These are phyloP conservation scores for Drosophila lutescens DNA, from an alignment of 2,888 invertebrate genomes.

Conservation along the genomic window DNA sequence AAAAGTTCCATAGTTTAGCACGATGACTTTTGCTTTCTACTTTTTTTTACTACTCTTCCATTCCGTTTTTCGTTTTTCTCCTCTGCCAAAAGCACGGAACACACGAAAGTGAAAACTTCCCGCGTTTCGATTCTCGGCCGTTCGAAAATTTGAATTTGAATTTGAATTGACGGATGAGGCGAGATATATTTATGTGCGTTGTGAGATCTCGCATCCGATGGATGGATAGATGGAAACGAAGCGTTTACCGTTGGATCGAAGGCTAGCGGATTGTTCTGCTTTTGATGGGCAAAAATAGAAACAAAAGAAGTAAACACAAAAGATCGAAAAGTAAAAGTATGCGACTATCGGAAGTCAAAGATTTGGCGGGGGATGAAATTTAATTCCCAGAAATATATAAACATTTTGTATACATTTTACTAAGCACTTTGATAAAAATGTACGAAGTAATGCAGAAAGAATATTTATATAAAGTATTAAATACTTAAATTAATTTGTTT, in stretches of 20 bases:
- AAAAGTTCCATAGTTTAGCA: slow-evolving; percentile 9
- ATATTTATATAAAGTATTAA: too few species aligned
- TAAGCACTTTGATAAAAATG: neutral
- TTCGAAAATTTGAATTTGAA: slow-evolving; percentile 32
- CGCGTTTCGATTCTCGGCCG: slow-evolving; percentile 35
- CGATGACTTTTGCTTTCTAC: slow-evolving; percentile 46
- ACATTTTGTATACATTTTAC: neutral
- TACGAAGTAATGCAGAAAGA: too few species aligned
- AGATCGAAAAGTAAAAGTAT: slow-evolving; percentile 63
- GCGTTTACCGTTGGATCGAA: slow-evolving; percentile 52
- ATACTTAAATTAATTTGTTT: neutral
- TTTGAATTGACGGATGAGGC: slow-evolving; percentile 38
- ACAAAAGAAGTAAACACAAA: slow-evolving; percentile 15
- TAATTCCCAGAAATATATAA: neutral
- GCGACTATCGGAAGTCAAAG: neutral
- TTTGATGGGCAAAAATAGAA: slow-evolving; percentile 56
- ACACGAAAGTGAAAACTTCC: slow-evolving; percentile 42
- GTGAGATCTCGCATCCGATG: slow-evolving; percentile 6
- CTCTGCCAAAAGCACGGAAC: slow-evolving; percentile 5
- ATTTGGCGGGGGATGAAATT: neutral
- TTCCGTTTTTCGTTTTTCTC: neutral
- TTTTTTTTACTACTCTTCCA: slow-evolving; percentile 11
- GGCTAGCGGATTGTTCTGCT: slow-evolving; percentile 68
- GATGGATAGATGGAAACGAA: slow-evolving; percentile 28
- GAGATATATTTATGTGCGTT: neutral